Percentiles rank a stretch among this genome's conserved stretches.
Conservation (phyloP, 2,888 invertebrate species). For the Adineta ricciae region DNA sequence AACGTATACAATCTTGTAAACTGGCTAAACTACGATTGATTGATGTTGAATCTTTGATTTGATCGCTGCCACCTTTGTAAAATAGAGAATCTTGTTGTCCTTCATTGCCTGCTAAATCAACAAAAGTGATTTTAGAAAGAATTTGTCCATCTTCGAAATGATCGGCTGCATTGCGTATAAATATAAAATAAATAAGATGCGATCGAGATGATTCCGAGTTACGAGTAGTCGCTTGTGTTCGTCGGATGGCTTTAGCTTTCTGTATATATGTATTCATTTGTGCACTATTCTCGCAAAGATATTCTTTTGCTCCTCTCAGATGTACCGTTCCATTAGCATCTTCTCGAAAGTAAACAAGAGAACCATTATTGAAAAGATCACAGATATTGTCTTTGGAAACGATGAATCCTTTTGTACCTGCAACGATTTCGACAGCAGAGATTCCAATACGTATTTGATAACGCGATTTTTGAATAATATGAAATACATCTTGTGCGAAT, state of each 20-base stretch:
- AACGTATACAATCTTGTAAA: conserved; percentile 1
- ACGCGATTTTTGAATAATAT: neutral
- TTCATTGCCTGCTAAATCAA: neutral
- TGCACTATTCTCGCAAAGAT: neutral
- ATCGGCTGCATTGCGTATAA: neutral
- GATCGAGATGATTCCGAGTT: neutral
- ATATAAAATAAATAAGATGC: neutral
- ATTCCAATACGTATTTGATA: neutral
- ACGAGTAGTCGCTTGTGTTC: neutral
- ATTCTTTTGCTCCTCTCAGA: neutral
- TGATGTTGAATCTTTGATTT: neutral
- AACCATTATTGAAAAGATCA: neutral
- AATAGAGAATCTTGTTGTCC: neutral
- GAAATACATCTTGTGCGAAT: neutral
- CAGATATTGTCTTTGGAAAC: neutral
- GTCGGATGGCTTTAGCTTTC: neutral
- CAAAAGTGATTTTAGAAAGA: neutral
- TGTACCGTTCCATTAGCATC: neutral
- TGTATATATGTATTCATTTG: neutral
- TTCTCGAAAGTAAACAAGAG: neutral
- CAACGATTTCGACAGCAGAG: neutral
- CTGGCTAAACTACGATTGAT: neutral
- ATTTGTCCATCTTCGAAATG: neutral
- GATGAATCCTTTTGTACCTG: neutral
- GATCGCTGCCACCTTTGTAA: neutral